Evolutionary conservation across 2,888 invertebrate genomes (phyloP), one percentile per base, ranked within the genome.

Genomic region (Gnatocerus cornutus): DNA sequence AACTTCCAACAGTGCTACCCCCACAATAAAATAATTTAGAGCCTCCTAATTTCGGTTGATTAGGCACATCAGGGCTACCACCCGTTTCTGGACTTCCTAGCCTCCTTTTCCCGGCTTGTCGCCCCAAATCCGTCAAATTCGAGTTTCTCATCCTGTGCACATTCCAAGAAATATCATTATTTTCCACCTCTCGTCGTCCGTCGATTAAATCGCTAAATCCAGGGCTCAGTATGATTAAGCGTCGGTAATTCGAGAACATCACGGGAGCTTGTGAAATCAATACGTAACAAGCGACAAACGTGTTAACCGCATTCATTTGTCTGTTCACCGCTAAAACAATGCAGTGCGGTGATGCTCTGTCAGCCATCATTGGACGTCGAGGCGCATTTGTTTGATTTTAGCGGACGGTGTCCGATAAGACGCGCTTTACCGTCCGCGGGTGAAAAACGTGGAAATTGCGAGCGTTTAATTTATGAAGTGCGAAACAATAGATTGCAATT

Each of bases 301-400:
- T 84, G 85, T 84, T 84, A 85, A 85, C 85, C 85, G 79, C 85
- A 83, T 83, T 85, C 85, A 85, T 84, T 85, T 85, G 84, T 84
- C 83, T 82, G 83, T 78, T 81, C 81, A 84, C 84, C 85, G 82
- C 84, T 80, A 80, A 85, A 85, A 85, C 85, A 85, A 85, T 85
- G 83, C 83, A 80, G 76, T 82, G 84, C 79, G 84, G 83, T 81
- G 80, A 81, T 79, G 81, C 80, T 76, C 73, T 74, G 81, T 81
- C 81, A 81, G 77, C 78, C 73, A 73, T 72, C 70, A 74, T 73
- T 33, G 30, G 46, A 46, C 21, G 56, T 13, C 14, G 21, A 1
- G 4, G 21, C 21, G 4, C 21, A 4, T 21, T 21, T 3, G 21
- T 21, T 3, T 21, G 1, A 4, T 4, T 21, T 21, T 21, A 21